phyloP scores from a whole-genome alignment of 2,797 vertebrate genomes.

The Dallia pectoralis region DNA sequence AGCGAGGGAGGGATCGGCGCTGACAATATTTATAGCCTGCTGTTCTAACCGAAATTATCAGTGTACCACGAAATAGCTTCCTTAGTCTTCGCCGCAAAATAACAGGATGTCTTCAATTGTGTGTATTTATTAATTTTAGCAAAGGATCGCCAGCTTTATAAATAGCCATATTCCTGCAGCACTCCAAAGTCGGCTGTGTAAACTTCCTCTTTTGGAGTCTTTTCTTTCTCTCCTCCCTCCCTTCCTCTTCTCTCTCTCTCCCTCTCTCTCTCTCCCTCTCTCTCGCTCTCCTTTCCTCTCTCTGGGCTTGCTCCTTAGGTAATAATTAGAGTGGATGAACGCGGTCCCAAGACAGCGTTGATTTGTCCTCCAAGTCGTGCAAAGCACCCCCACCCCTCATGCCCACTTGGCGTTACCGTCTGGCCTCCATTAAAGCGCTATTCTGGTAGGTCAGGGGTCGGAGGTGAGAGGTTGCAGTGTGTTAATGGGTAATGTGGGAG shows the following conservation, averaged over 20 bases:
- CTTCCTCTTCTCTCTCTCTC: constrained; percentile 13
- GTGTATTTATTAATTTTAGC: constrained; percentile 80
- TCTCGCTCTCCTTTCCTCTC: constrained; percentile 14
- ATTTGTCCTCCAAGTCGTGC: neutral
- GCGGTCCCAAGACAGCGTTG: constrained; percentile 2
- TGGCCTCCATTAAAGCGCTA: constrained; percentile 70
- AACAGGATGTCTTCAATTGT: constrained; percentile 85
- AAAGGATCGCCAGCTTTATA: constrained; percentile 69
- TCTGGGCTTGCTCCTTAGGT: constrained; percentile 12
- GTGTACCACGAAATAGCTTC: constrained; percentile 83
- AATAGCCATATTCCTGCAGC: constrained; percentile 69
- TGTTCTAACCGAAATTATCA: constrained; percentile 82
- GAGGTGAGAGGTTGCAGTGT: constrained; percentile 67
- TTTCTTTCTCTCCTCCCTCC: neutral
- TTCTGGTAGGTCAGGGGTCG: constrained; percentile 53
- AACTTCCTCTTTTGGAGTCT: constrained; percentile 68
- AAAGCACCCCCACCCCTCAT: constrained; percentile 16
- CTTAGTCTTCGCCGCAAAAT: constrained; percentile 77
- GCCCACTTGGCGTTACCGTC: constrained; percentile 33
- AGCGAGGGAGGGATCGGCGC: constrained; percentile 60
- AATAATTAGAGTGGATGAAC: constrained; percentile 18
- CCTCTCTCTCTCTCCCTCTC: neutral
- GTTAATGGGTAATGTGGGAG: constrained; percentile 73
- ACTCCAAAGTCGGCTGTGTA: constrained; percentile 64
- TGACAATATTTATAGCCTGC: constrained; percentile 80